A percentile compares a stretch with the other conserved stretches of the same genome.
These are phyloP conservation scores for Ornithoptera priamus DNA, from an alignment of 2,888 invertebrate species.

Conservation along the genomic window DNA sequence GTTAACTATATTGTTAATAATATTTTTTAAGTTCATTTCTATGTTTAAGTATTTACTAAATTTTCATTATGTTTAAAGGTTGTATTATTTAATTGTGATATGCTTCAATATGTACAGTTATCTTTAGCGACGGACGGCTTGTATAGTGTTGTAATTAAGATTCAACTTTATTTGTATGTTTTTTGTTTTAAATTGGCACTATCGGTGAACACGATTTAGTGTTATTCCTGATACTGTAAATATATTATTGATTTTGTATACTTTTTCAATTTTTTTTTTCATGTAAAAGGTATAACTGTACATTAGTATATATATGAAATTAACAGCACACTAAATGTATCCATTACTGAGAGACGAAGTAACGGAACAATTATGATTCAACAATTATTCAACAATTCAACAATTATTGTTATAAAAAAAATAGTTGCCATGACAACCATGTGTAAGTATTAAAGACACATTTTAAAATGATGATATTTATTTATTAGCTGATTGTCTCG, in stretches of 20 bases:
- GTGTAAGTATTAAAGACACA: no score
- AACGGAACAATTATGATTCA: no score
- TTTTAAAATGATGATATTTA: no score
- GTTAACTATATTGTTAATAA: background rate
- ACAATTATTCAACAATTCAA: no score
- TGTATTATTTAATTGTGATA: conserved; percentile 6
- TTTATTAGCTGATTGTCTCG: no score
- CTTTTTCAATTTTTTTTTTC: background rate
- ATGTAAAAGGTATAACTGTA: no score
- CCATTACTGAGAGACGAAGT: no score
- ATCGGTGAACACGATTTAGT: background rate
- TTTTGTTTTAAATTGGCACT: background rate
- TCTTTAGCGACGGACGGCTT: background rate
- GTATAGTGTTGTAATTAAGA: background rate
- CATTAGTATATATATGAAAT: no score
- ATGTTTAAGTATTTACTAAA: background rate
- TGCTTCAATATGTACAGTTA: background rate
- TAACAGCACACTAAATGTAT: no score
- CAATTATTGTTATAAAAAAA: no score
- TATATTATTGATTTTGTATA: background rate
- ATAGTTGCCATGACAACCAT: no score
- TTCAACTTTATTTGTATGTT: background rate
- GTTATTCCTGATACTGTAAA: background rate
- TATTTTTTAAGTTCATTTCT: background rate
- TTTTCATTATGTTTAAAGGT: background rate